A percentile compares a stretch with the other conserved stretches of the same genome.
These are phyloP conservation scores for Hassar affinis DNA, from an alignment of 2,113 vertebrate species.

Conservation along the genomic window DNA sequence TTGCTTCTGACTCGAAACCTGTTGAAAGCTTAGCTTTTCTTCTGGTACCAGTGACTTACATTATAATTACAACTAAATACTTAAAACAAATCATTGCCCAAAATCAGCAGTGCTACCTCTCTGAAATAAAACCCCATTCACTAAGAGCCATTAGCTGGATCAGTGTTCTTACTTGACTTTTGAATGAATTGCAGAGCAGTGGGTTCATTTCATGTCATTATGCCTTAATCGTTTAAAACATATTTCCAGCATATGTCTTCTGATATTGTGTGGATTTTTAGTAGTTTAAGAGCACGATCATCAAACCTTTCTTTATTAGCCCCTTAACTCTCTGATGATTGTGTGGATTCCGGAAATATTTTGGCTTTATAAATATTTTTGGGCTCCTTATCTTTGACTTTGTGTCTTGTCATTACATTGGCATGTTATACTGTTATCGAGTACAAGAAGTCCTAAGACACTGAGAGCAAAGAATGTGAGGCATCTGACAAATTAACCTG, in stretches of 20 bases:
- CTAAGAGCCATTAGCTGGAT: not conserved
- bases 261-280: not conserved
- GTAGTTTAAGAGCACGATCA: not conserved
- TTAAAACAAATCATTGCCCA: not conserved
- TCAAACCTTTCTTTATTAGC: not conserved
- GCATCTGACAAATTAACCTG: not conserved
- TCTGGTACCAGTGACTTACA: no score
- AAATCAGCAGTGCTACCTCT: not conserved
- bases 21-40: no score
- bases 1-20: not conserved
- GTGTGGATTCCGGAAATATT: not conserved
- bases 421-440: not conserved
- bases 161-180: not conserved
- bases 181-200: not conserved
- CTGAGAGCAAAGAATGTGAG: no score
- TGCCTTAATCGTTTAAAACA: not conserved
- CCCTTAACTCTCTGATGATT: not conserved
- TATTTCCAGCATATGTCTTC: not conserved
- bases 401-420: not conserved
- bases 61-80: not conserved
- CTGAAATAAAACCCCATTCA: not conserved
- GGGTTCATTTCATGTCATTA: not conserved
- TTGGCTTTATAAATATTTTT: not conserved
- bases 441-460: not conserved
- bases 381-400: not conserved